Evolutionary conservation across 2,113 vertebrate genomes (phyloP), one percentile per base, ranked within the genome.

Genomic region (Tylochromis polylepis): DNA sequence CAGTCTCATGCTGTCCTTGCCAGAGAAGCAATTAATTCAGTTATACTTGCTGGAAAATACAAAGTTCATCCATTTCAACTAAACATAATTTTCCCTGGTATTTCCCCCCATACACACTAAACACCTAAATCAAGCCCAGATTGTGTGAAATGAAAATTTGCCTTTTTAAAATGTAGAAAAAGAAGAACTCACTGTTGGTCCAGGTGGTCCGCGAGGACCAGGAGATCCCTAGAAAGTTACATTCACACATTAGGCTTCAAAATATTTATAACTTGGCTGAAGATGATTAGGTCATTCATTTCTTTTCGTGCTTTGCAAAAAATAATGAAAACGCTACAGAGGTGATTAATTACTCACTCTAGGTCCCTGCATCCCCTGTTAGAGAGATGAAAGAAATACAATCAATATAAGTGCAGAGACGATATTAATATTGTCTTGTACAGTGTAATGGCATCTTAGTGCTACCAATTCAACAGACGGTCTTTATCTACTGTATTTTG

Each of bases 291-390:
- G 27, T 51, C 3, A 60, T 82, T 59, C 18, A 27, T 84, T 85
- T 77, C 2, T 67, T 81, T 12, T 24, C 14, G 38, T 29, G 11
- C 24, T 49, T 43, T 49, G 78, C 46, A 81, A 49, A n/a, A 85
- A 51, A 57, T 62, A 83, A 83, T 59, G 60, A 81, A 65, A 11
- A 70, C 75, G 62, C 29, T 62, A 62, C 41, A 53, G 27, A 75
- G 29, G 29, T 81, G 41, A 72, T 53, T 85, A 82, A 96, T 96
- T 92, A 96, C 97, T 96, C 92, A 99, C 98, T 96, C 91, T 96
- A 60, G 97, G 98, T 92, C 99, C 99, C 93, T 97, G 98, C 36
- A 97, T 79, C 79, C 98, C 98, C 98, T 99, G 90, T 92, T 85
- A 56, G 59, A 11, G 84, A 86, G 67, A 92, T 41, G 79, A 93